A percentile compares a stretch with the other conserved stretches of the same genome.
Conservation (phyloP, 2,113 vertebrate species). For the Halichoerus grypus region DNA sequence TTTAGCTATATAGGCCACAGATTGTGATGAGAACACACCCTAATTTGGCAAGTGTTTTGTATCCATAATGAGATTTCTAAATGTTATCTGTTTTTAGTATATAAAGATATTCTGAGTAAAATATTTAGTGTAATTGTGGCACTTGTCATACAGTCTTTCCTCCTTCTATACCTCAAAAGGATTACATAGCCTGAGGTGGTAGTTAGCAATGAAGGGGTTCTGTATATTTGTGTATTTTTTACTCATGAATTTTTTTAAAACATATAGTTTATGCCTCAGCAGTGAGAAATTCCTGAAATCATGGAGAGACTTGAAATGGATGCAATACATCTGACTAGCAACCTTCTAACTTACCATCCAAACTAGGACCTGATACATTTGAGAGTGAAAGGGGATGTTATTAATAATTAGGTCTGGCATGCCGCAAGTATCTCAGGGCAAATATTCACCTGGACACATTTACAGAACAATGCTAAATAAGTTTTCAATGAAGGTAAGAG, state of each 20-base stretch:
- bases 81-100: constrained; percentile 75
- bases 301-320: not conserved
- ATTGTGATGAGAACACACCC: constrained; percentile 71
- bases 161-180: not conserved
- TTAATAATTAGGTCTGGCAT: not conserved
- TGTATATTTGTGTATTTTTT: constrained; percentile 19
- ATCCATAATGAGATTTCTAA: constrained; percentile 73
- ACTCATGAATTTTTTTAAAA: not conserved
- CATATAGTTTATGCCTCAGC: not conserved
- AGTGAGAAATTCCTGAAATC: not conserved
- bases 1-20: constrained; percentile 68
- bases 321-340: not conserved
- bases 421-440: not conserved
- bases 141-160: constrained; percentile 55
- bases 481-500: not conserved
- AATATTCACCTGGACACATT: not conserved
- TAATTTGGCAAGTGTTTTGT: constrained; percentile 78
- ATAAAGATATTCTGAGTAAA: constrained; percentile 70
- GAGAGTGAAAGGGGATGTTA: not conserved
- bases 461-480: not conserved
- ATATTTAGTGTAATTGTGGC: constrained; percentile 73
- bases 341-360: not conserved
- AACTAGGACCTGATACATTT: not conserved
- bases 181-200: constrained; percentile 19
- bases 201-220: not conserved